Evolutionary conservation across 2,797 vertebrate genomes (phyloP).

Genomic region (Eulemur albifrons): DNA sequence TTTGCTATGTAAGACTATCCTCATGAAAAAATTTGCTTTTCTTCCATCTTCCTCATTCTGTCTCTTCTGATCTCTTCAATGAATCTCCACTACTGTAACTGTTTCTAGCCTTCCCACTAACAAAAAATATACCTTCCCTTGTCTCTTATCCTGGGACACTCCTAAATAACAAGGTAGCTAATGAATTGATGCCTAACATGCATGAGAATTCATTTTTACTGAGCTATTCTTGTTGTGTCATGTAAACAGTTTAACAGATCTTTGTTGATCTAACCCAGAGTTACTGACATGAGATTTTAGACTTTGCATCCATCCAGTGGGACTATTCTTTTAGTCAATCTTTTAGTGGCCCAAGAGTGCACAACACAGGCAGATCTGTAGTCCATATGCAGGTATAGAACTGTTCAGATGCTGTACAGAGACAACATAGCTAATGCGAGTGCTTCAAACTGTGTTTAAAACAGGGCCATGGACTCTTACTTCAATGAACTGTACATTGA

Average conservation of each 20-base stretch:
- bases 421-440: neutral
- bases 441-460: neutral
- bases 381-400: no score
- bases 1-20: neutral
- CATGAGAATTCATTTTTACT: neutral
- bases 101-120: neutral
- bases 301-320: neutral
- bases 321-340: neutral
- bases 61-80: neutral
- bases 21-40: neutral
- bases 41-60: neutral
- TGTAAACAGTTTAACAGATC: neutral
- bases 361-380: neutral
- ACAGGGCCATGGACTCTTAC: neutral
- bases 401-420: neutral
- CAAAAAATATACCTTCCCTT: neutral
- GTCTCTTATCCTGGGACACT: neutral
- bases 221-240: neutral
- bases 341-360: accelerated
- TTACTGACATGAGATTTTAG: neutral
- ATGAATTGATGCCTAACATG: neutral
- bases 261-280: neutral
- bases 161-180: neutral
- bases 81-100: neutral
- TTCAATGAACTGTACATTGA: neutral